Evolutionary conservation across 2,113 vertebrate genomes (phyloP).

Genomic region (Cygnus atratus): DNA sequence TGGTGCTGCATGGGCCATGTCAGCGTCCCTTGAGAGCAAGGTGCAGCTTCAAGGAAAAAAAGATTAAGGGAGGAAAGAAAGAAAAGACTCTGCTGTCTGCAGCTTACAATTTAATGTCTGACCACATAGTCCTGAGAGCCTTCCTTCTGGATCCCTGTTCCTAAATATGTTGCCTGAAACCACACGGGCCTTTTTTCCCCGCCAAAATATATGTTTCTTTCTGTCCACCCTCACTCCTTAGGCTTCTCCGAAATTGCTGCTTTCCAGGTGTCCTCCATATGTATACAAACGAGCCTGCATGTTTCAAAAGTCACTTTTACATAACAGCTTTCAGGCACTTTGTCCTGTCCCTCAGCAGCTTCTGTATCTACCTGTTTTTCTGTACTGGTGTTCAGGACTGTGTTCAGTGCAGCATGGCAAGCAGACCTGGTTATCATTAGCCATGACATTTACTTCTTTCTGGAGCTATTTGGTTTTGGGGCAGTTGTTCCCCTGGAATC

Average conservation of each 20-base stretch:
- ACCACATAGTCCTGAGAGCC: slow-evolving; percentile 6
- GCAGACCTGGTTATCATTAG: not conserved
- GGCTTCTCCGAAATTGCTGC: not conserved
- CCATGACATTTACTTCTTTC: not conserved
- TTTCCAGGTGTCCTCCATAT: slow-evolving; percentile 40
- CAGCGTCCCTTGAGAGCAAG: slow-evolving; percentile 31
- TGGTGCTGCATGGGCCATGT: not conserved
- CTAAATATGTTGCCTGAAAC: slow-evolving; percentile 57
- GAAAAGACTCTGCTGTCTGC: slow-evolving; percentile 9
- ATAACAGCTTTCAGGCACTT: not conserved
- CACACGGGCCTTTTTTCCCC: slow-evolving; percentile 7
- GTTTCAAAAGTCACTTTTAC: not conserved
- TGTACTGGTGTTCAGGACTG: not conserved
- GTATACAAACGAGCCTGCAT: not conserved
- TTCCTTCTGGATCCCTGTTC: not conserved
- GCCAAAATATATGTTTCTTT: not conserved
- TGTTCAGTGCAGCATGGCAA: not conserved
- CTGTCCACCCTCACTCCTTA: not conserved
- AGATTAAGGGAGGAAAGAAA: not conserved
- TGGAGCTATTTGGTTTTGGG: not conserved
- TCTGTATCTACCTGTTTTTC: not conserved
- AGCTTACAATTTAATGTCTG: slow-evolving; percentile 63
- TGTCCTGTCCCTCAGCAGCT: not conserved
- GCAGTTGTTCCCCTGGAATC: not conserved
- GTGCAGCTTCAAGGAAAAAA: slow-evolving; percentile 31